Percentiles rank a stretch among this genome's conserved stretches.
Conservation (phyloP, 2,888 invertebrate genomes). For the Odontothrips loti region DNA sequence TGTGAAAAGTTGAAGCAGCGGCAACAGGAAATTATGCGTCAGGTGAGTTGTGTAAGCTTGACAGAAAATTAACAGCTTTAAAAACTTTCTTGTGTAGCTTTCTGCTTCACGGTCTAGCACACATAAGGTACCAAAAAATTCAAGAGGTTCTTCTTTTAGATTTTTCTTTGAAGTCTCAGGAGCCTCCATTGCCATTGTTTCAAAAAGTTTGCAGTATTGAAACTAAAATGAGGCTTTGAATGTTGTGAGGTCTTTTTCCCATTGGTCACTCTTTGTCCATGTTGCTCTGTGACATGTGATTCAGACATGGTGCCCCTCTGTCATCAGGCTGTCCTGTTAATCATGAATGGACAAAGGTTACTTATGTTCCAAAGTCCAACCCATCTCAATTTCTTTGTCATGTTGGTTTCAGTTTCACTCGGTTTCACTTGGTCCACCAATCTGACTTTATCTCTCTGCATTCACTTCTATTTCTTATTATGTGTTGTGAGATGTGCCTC, state of each 20-base stretch:
- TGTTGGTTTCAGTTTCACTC: conserved; percentile 4
- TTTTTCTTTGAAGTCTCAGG: neutral
- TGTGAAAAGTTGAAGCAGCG: conserved; percentile 82
- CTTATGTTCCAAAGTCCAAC: neutral
- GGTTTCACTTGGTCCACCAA: conserved; percentile 12
- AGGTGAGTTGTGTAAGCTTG: conserved; percentile 63
- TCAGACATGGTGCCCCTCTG: neutral
- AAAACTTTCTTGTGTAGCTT: too few relatives aligned
- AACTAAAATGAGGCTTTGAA: neutral
- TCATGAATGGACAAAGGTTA: neutral
- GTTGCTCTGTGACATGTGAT: neutral
- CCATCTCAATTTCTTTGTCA: neutral
- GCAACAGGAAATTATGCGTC: conserved; percentile 83
- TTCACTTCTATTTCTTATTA: conserved; percentile 6
- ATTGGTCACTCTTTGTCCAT: too few relatives aligned
- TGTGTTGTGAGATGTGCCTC: conserved; percentile 6
- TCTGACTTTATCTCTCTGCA: conserved; percentile 2
- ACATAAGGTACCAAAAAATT: too few relatives aligned
- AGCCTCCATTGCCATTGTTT: too few relatives aligned
- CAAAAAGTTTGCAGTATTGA: neutral
- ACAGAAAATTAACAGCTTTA: too few relatives aligned
- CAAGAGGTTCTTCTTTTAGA: too few relatives aligned
- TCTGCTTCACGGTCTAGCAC: too few relatives aligned
- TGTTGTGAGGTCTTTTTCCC: too few relatives aligned
- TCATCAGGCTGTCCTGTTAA: neutral